A percentile compares a stretch with the other conserved stretches of the same genome.
Evolutionary conservation across 2,888 invertebrate genomes (phyloP).

Genomic region (Galeopsomyia nigrocyanea): DNA sequence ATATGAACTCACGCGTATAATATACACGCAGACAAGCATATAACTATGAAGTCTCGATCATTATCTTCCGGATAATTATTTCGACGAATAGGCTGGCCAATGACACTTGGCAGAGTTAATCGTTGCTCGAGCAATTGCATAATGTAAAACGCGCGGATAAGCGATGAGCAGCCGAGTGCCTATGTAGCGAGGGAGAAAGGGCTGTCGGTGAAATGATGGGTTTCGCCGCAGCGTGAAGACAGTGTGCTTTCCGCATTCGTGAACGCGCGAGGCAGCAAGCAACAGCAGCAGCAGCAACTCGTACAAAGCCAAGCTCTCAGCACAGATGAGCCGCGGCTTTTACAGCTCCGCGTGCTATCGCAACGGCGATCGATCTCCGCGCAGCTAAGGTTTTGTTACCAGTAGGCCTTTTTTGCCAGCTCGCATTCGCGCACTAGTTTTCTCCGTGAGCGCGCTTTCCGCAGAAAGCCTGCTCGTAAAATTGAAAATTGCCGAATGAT

Average conservation of each 20-base stretch:
- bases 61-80: no score
- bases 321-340: slow-evolving; percentile 41
- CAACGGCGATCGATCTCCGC: slow-evolving; percentile 44
- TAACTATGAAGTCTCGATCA: not conserved
- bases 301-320: slow-evolving; percentile 20
- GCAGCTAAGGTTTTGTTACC: no score
- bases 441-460: slow-evolving; percentile 6
- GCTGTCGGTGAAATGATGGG: slow-evolving; percentile 44
- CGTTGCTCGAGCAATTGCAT: not conserved
- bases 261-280: slow-evolving; percentile 20
- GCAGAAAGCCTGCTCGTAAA: slow-evolving; percentile 41
- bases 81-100: not conserved
- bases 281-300: no score
- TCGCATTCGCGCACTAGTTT: slow-evolving; percentile 9
- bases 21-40: no score
- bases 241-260: slow-evolving; percentile 45
- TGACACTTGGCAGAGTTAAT: not conserved
- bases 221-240: slow-evolving; percentile 18
- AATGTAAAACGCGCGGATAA: slow-evolving; percentile 3
- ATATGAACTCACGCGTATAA: no score
- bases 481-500: slow-evolving; percentile 38
- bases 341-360: slow-evolving; percentile 39
- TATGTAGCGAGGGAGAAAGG: slow-evolving; percentile 14
- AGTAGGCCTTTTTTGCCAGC: slow-evolving; percentile 17
- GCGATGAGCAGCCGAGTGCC: slow-evolving; percentile 3